phyloP scores from a whole-genome alignment of 2,888 invertebrate species.

The Allophyes oxyacanthae region DNA sequence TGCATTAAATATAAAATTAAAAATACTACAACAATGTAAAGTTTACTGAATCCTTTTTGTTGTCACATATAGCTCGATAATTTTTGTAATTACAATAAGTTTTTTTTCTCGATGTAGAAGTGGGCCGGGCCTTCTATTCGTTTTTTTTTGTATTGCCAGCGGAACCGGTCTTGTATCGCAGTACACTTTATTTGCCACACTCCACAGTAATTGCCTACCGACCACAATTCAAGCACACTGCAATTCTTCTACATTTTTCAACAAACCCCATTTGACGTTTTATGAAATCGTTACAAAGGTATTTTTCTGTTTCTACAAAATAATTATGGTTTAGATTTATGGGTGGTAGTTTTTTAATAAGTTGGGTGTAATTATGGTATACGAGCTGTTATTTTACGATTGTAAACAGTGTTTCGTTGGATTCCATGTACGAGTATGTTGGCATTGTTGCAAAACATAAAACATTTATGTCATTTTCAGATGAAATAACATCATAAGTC shows the following conservation, averaged over 20 bases:
- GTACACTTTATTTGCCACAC: slow-evolving; percentile 44
- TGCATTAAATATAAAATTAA: too few species aligned
- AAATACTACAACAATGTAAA: too few species aligned
- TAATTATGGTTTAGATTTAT: slow-evolving; percentile 41
- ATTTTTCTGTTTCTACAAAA: slow-evolving; percentile 34
- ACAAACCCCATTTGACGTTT: slow-evolving; percentile 42
- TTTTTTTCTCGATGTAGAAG: too few species aligned
- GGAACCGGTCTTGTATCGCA: slow-evolving; percentile 14
- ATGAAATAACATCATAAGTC: too few species aligned
- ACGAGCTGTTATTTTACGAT: slow-evolving; percentile 21
- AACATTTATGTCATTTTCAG: too few species aligned
- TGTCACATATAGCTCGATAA: too few species aligned
- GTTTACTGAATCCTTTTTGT: too few species aligned
- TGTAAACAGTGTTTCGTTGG: too few species aligned
- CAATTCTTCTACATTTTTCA: slow-evolving; percentile 42
- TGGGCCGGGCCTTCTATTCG: slow-evolving; percentile 20
- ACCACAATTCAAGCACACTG: slow-evolving; percentile 36
- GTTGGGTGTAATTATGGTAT: slow-evolving; percentile 31
- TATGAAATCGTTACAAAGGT: slow-evolving; percentile 42
- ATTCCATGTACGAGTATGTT: slow-evolving; percentile 3
- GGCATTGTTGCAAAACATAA: neutral
- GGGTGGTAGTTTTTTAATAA: slow-evolving; percentile 22
- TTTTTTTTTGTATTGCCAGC: neutral
- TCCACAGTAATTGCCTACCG: slow-evolving; percentile 51
- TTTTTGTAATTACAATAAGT: too few species aligned